Conservation (phyloP, 2,888 invertebrate genomes). For the Eupithecia dodoneata region DNA sequence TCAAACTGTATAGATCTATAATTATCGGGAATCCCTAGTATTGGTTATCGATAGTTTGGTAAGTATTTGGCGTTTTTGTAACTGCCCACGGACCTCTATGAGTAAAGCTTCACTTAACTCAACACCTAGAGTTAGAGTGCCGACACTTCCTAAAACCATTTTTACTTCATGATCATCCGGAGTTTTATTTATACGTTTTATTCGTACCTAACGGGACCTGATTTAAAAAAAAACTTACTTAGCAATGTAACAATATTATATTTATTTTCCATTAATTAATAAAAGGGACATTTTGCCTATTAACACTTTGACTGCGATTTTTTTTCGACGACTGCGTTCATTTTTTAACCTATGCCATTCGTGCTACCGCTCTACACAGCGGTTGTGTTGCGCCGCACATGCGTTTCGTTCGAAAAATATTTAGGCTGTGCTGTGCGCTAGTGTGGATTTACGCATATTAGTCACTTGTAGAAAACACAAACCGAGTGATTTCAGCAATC, state of each 20-base stretch:
- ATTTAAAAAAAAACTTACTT: background rate
- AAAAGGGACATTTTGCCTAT: no score
- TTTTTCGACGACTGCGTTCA: no score
- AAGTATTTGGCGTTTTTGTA: constrained; percentile 16
- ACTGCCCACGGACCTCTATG: constrained; percentile 4
- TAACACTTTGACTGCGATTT: no score
- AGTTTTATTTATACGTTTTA: background rate
- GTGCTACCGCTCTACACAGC: no score
- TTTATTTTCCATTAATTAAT: background rate
- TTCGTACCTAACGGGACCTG: background rate
- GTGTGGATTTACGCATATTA: no score
- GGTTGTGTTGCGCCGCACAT: no score
- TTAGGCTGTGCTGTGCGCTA: no score
- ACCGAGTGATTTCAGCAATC: no score
- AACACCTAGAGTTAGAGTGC: background rate
- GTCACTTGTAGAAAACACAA: no score
- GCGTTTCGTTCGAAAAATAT: no score
- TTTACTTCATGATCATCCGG: background rate
- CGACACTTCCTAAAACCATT: background rate
- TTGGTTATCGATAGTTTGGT: background rate
- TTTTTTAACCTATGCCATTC: no score
- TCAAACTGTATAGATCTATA: background rate
- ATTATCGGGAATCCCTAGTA: constrained; percentile 11
- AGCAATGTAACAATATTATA: background rate
- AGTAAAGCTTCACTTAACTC: background rate